Conservation (phyloP, 1,140 invertebrate species). For the Papilio aristodemus region DNA sequence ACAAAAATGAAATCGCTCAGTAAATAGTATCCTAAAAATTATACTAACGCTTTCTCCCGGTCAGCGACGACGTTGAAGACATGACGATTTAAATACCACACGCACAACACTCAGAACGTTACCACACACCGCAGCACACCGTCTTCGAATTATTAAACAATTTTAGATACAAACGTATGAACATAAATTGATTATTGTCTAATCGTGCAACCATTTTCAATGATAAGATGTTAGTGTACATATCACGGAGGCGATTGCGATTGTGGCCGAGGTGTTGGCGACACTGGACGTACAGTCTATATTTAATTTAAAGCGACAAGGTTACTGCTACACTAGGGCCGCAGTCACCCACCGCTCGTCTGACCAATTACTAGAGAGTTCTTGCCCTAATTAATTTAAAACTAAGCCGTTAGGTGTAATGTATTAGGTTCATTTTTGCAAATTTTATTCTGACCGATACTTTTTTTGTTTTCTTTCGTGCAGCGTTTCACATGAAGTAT, state of each 20-base stretch:
- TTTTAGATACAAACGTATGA: conserved; percentile 54
- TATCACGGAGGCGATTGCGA: conserved; percentile 62
- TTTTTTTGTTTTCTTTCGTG: conserved; percentile 23
- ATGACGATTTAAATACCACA: conserved; percentile 60
- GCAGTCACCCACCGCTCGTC: conserved; percentile 40
- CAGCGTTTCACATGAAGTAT: conserved; percentile 3
- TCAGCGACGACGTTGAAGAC: conserved; percentile 62
- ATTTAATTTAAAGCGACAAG: conserved; percentile 62
- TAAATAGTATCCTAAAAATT: conserved; percentile 34
- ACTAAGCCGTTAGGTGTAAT: conserved; percentile 16
- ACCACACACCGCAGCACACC: conserved; percentile 59
- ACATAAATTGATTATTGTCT: conserved; percentile 62
- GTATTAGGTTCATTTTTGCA: conserved; percentile 27
- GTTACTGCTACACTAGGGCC: conserved; percentile 58
- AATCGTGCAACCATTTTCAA: conserved; percentile 74
- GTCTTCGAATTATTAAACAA: conserved; percentile 64
- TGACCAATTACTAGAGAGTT: conserved; percentile 49
- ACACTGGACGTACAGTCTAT: conserved; percentile 59
- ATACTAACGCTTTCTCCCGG: conserved; percentile 68
- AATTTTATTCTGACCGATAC: not conserved
- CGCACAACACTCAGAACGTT: conserved; percentile 44
- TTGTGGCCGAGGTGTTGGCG: conserved; percentile 60
- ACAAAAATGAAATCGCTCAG: not conserved
- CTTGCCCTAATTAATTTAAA: conserved; percentile 20
- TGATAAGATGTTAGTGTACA: conserved; percentile 63